Evolutionary conservation across 2,113 vertebrate genomes (phyloP), one percentile per base, ranked within the genome.

Genomic region (Danio rerio): DNA sequence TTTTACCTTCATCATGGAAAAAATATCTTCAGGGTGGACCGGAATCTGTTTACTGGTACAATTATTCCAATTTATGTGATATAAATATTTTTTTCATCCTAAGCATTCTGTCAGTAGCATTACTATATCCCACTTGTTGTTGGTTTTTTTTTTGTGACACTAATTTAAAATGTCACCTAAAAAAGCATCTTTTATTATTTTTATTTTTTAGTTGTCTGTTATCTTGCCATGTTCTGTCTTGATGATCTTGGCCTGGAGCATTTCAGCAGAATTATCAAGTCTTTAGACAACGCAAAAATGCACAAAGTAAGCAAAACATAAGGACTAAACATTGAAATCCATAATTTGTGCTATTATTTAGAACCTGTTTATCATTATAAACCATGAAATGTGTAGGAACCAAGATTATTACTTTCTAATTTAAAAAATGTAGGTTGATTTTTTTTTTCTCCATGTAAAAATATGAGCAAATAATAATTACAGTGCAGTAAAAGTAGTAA

Each of bases 181-280:
- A 15, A 52, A 71, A 52, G 13, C 6, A 2, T 0, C 65, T 82
- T 52, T 18, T 83, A 16, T 71, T 84, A 66, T 52, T 89, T 49
- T 87, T 77, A 77, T 88, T 92, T 79, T n/a, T 50, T 80, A 98
- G 97, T 96, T 87, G 90, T 97, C 86, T 95, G 95, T 89, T 99
- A 97, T 82, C 90, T 99, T 86, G 90, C 93, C 74, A 91, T 87
- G 0, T 98, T 98, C 93, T 89, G 87, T 77, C 90, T 98, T 9
- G 94, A 96, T 71, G 94, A 96, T 49, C 91, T 96, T 0, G 96
- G 96, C 86, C 75, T 97, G 76, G 91, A 89, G 66, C 18, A 61
- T 62, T 98, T 98, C 88, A 86, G 90, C 40, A 93, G 80, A 91
- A 94, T 98, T 62, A 62, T 98, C 80, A 95, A 88, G 87, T 95